These are phyloP conservation scores for Alcis repandata DNA, from an alignment of 2,888 invertebrate species.

Conservation along the genomic window DNA sequence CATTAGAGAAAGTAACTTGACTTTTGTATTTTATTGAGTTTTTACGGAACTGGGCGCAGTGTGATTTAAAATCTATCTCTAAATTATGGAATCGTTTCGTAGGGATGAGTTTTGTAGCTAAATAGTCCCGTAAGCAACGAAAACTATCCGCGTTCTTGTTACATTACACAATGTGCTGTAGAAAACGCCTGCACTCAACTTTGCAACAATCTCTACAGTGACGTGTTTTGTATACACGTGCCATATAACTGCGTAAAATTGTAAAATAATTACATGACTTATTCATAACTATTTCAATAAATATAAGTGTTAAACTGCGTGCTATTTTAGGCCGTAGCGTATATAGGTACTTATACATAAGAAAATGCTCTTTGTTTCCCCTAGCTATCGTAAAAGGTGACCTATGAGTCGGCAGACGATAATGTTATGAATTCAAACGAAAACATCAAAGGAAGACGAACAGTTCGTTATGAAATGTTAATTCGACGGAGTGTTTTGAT, in stretches of 20 bases:
- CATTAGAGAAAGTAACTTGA: too few species aligned
- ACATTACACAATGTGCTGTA: too few species aligned
- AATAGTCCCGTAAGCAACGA: too few species aligned
- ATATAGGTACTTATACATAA: not conserved
- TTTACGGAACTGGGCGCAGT: too few species aligned
- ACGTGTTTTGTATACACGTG: not conserved
- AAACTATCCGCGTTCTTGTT: too few species aligned
- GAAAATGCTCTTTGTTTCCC: slow-evolving; percentile 8
- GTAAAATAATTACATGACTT: not conserved
- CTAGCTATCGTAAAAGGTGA: slow-evolving; percentile 25
- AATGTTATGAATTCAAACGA: slow-evolving; percentile 7
- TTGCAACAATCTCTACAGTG: too few species aligned
- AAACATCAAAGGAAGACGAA: slow-evolving; percentile 23
- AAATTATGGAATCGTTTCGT: too few species aligned
- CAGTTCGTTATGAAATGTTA: slow-evolving; percentile 16
- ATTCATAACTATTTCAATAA: slow-evolving; percentile 5
- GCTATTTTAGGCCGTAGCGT: slow-evolving; percentile 18
- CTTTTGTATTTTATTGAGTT: too few species aligned
- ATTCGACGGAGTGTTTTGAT: slow-evolving; percentile 13
- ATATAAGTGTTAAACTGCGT: slow-evolving; percentile 11
- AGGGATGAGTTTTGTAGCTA: too few species aligned
- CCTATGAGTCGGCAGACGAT: slow-evolving; percentile 20
- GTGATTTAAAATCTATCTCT: too few species aligned
- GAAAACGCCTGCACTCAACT: too few species aligned
- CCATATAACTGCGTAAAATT: not conserved